Base-by-base conservation (phyloP, 2,888 invertebrate species). In the Hypolimnas misippus region DNA sequence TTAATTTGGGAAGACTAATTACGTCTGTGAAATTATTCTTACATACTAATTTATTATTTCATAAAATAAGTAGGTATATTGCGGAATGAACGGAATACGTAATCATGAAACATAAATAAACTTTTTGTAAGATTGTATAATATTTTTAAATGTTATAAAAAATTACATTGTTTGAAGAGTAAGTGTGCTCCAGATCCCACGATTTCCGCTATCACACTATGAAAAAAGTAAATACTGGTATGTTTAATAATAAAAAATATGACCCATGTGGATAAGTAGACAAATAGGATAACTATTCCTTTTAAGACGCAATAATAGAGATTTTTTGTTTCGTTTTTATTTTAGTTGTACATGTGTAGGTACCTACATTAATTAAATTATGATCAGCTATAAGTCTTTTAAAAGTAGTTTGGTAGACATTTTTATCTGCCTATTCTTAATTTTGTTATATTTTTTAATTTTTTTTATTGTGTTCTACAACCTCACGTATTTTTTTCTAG, bases 21-120 rank as follows among this genome's bases (percentile, higher is more conserved):
- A 21, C 21, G 12, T 6, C 44, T n/a, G 19, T 12, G 10, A 21
- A 44, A 57, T 57, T 57, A 57, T 57, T 29, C 50, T 40, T 42
- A 44, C 44, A 44, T 12, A 12, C 12, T 21, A 19, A 19, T 44
- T 19, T 44, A 12, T 21, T 3, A 19, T 38, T 38, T 38, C n/a
- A 21, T 44, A 44, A 12, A 44, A 44, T 44, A 44, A 44, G 19
- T 44, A 44, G 44, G 44, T 8, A 10, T 44, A 12, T 44, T 44
- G 19, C 44, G 44, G 10, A 12, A 44, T 19, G 10, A 21, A 19
- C 19, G 44, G 12, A 19, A 44, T 44, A 44, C 44, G 19, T 44
- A 19, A 44, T 17, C 4, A n/a, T n/a, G 35, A 38, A 38, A 19
- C 21, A 44, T 19, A 44, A 12, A 19, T 19, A 44, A 12, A 44